Percentiles rank a stretch among this genome's conserved stretches.
Conservation (phyloP, 1,140 invertebrate genomes). For the Condylostylus longicornis region DNA sequence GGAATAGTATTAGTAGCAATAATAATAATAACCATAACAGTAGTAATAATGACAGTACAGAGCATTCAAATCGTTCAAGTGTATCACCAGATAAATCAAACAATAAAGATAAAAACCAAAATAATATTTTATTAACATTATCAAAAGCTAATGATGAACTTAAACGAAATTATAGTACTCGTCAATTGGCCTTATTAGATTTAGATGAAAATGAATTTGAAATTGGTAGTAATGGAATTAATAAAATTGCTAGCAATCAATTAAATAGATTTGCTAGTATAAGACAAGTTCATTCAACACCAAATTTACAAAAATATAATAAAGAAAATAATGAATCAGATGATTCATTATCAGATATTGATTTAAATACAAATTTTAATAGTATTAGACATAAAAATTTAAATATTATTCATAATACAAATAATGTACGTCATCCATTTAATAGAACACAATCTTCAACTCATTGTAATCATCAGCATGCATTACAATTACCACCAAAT, state of each 20-base stretch:
- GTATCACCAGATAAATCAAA: slow-evolving; percentile 2
- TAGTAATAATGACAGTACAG: no score
- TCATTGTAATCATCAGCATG: slow-evolving; percentile 11
- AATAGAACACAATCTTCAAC: neutral
- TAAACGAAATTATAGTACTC: slow-evolving; percentile 26
- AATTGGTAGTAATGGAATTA: neutral
- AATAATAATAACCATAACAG: no score
- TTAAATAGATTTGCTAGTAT: slow-evolving; percentile 19
- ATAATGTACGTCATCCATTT: no score
- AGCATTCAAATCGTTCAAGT: no score
- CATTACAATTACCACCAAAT: slow-evolving; percentile 26
- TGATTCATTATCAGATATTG: no score
- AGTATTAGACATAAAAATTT: no score
- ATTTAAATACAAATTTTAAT: no score
- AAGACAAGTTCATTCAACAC: slow-evolving; percentile 28
- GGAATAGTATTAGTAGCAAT: no score
- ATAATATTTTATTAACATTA: slow-evolving; percentile 21
- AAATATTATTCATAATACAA: no score
- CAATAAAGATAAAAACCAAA: slow-evolving; percentile 18
- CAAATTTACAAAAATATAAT: slow-evolving; percentile 27
- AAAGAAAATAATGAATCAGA: no score
- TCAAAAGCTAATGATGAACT: slow-evolving; percentile 26
- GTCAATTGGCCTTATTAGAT: slow-evolving; percentile 21
- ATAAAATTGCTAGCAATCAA: slow-evolving; percentile 25
- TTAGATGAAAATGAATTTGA: neutral